Percentiles rank a stretch among this genome's conserved stretches.
These are phyloP conservation scores for Dicerorhinus sumatrensis DNA, from an alignment of 2,113 vertebrate genomes.

Conservation along the genomic window DNA sequence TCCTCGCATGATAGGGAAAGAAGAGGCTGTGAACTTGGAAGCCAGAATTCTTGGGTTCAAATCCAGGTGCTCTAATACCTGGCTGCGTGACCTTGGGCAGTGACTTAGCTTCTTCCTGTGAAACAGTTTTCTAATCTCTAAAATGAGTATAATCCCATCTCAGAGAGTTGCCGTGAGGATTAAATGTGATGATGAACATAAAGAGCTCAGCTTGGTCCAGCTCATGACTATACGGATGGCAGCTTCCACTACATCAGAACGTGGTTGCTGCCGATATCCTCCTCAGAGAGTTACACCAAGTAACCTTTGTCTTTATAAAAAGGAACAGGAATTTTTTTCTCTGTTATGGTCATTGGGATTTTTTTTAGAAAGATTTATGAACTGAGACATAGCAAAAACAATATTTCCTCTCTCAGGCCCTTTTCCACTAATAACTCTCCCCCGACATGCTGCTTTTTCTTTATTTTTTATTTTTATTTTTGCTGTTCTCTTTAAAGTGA, in stretches of 20 bases:
- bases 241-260: background rate
- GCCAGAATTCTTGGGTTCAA: background rate
- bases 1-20: background rate
- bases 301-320: background rate
- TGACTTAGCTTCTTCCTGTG: background rate
- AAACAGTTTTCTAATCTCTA: background rate
- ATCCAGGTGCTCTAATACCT: background rate
- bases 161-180: background rate
- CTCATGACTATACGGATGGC: fast-evolving
- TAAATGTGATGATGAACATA: background rate
- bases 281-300: background rate
- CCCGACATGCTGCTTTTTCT: background rate
- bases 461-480: background rate
- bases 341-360: background rate
- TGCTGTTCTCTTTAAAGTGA: background rate
- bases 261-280: background rate
- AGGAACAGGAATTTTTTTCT: background rate
- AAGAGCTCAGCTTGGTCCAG: fast-evolving
- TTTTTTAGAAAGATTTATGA: background rate
- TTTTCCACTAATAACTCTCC: background rate
- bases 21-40: background rate
- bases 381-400: background rate
- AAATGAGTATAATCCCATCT: background rate
- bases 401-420: background rate
- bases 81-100: background rate